Evolutionary conservation across 2,888 invertebrate genomes (phyloP).

Genomic region (Drosophila atripex): DNA sequence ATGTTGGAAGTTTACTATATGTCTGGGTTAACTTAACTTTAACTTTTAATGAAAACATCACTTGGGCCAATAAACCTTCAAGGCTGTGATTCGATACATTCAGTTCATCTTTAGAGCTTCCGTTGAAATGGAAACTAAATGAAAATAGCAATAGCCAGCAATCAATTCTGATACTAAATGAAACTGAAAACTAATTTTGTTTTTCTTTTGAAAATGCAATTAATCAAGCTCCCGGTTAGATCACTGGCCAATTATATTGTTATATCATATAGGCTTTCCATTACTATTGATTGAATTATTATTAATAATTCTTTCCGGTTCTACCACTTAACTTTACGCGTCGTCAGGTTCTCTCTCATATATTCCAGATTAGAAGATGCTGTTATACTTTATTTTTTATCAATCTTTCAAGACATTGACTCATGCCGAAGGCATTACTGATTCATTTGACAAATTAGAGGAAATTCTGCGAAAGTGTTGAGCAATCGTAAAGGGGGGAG

Average conservation of each 20-base stretch:
- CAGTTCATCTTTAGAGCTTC: neutral
- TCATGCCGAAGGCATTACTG: conserved; percentile 1
- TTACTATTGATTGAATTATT: conserved; percentile 27
- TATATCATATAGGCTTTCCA: conserved; percentile 8
- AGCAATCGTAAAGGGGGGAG: conserved; percentile 7
- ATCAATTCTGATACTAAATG: neutral
- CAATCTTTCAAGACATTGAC: neutral
- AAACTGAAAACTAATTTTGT: conserved; percentile 2
- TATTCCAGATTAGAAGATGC: neutral
- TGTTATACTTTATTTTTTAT: neutral
- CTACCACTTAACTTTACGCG: neutral
- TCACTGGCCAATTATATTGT: conserved; percentile 12
- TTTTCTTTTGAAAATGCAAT: conserved; percentile 12
- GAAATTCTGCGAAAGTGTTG: conserved; percentile 8
- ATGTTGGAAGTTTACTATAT: conserved; percentile 1
- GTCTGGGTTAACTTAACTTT: conserved; percentile 1
- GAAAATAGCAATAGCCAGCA: neutral
- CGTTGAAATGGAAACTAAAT: neutral
- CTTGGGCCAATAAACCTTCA: conserved; percentile 20
- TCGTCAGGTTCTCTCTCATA: conserved; percentile 4
- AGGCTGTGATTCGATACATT: conserved; percentile 13
- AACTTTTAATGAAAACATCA: conserved; percentile 12
- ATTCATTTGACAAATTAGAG: conserved; percentile 8
- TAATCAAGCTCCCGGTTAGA: conserved; percentile 10
- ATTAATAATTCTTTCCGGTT: conserved; percentile 23